These are phyloP conservation scores for Cyanocitta stelleri DNA, from an alignment of 2,113 vertebrate species.

Conservation along the genomic window DNA sequence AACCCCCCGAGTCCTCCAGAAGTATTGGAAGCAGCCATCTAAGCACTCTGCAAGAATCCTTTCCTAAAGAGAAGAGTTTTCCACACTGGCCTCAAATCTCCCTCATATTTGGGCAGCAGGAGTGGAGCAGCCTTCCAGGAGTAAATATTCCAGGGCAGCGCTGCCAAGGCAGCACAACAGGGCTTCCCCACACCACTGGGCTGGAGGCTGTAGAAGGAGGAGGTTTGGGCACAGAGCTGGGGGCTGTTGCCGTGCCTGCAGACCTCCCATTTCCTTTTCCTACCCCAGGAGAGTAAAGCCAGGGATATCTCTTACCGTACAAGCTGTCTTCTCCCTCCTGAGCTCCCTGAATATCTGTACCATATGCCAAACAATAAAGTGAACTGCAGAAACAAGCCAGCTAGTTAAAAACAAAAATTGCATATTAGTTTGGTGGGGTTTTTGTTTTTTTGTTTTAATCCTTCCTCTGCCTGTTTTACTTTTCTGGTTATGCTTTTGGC, in stretches of 20 bases:
- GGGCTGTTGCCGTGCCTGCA: not conserved
- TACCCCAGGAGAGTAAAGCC: not conserved
- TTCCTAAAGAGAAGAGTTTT: slow-evolving; percentile 3
- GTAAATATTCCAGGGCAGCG: accelerated
- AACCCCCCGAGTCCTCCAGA: not conserved
- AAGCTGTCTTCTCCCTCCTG: not conserved
- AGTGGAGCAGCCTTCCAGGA: not conserved
- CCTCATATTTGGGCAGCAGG: not conserved
- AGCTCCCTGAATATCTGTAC: not conserved
- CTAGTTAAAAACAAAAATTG: not conserved
- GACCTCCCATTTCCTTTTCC: not conserved
- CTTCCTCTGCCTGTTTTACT: not conserved
- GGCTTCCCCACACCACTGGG: not conserved
- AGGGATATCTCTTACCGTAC: not conserved
- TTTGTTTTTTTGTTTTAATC: not conserved
- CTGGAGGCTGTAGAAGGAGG: not conserved
- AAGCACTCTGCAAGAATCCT: not conserved
- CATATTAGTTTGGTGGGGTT: not conserved
- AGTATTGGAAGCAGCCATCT: not conserved
- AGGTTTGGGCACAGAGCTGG: not conserved
- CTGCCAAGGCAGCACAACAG: not conserved
- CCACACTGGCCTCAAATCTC: not conserved
- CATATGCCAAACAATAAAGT: not conserved
- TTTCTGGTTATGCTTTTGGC: not conserved
- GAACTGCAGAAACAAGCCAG: not conserved